These are phyloP conservation scores for Carassius auratus DNA, from an alignment of 2,113 vertebrate species.

Conservation along the genomic window DNA sequence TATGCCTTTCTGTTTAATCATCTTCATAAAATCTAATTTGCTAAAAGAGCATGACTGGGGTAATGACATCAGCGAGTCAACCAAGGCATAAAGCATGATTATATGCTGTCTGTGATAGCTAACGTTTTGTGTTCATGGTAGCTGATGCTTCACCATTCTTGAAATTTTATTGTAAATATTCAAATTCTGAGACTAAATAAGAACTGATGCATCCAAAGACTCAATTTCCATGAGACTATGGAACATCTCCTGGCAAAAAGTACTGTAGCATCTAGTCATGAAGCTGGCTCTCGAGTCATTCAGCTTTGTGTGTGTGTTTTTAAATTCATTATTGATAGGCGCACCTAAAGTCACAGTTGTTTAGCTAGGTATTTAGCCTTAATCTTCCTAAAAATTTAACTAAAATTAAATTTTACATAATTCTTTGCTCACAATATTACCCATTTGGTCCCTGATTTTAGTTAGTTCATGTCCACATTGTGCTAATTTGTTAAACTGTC, in stretches of 20 bases:
- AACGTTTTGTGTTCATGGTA: background rate
- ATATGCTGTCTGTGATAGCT: background rate
- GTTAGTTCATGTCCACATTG: too few relatives aligned
- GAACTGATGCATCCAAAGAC: background rate
- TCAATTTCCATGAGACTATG: slow-evolving; percentile 4
- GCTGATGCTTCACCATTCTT: background rate
- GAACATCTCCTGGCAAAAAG: background rate
- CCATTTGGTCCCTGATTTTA: too few relatives aligned
- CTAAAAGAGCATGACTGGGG: background rate
- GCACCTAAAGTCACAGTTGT: background rate
- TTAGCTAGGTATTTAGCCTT: background rate
- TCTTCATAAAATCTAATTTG: slow-evolving; percentile 2
- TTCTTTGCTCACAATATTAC: background rate
- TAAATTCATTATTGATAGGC: background rate
- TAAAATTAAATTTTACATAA: background rate
- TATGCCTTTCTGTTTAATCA: slow-evolving; percentile 24
- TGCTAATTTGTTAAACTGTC: too few relatives aligned
- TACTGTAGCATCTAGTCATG: background rate
- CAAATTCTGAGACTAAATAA: slow-evolving; percentile 9
- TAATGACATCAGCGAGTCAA: slow-evolving; percentile 19
- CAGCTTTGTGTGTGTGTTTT: background rate
- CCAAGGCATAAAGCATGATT: background rate
- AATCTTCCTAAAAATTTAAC: too few relatives aligned
- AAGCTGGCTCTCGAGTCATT: background rate
- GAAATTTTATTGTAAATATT: background rate